Conservation (phyloP, 2,888 invertebrate species). For the Carterocephalus palaemon region DNA sequence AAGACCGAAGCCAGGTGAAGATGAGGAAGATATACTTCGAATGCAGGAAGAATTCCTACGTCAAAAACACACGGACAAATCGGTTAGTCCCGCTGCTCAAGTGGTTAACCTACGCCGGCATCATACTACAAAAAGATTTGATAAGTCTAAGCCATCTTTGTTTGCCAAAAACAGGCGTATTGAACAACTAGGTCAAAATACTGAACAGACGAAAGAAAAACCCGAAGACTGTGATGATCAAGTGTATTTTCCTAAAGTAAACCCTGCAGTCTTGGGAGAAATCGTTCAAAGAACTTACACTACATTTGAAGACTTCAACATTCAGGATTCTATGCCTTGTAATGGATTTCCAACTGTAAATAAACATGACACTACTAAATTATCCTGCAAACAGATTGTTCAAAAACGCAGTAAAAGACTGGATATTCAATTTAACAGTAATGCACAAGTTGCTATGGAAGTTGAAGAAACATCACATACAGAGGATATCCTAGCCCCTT, state of each 20-base stretch:
- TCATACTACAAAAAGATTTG: constrained; percentile 42
- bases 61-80: constrained; percentile 74
- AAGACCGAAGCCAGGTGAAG: constrained; percentile 84
- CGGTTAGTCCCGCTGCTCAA: constrained; percentile 81
- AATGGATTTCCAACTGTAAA: constrained; percentile 75
- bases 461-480: constrained; percentile 41
- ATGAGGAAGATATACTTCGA: constrained; percentile 85
- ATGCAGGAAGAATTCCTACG: constrained; percentile 85
- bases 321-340: constrained; percentile 48
- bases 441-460: constrained; percentile 45
- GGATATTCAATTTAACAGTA: constrained; percentile 29
- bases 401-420: too few species aligned
- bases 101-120: constrained; percentile 66
- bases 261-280: constrained; percentile 67
- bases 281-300: constrained; percentile 77
- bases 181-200: constrained; percentile 61
- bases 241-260: constrained; percentile 69
- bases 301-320: constrained; percentile 35
- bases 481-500: neutral
- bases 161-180: too few species aligned
- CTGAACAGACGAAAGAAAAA: constrained; percentile 27
- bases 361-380: constrained; percentile 50
- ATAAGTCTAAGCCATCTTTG: too few species aligned
- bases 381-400: neutral
- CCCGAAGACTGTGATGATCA: constrained; percentile 54